Evolutionary conservation across 2,113 vertebrate species (phyloP).

Genomic region (Erpornis zantholeuca): DNA sequence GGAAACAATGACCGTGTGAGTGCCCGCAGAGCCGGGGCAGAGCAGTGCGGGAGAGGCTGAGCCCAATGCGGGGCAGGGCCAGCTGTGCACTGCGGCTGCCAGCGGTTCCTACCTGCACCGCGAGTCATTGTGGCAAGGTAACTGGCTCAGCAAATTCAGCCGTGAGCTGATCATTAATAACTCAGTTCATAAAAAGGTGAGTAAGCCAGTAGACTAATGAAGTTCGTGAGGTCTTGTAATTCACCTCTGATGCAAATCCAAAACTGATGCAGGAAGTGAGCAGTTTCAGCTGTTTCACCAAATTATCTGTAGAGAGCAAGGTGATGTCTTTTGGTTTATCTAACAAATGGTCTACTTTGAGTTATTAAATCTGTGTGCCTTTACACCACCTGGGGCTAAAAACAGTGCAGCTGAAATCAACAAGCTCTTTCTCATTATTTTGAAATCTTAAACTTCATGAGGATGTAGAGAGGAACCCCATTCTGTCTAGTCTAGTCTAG

Average conservation of each 20-base stretch:
- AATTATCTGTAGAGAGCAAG: background rate
- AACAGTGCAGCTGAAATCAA: background rate
- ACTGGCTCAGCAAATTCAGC: background rate
- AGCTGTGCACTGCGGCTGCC: background rate
- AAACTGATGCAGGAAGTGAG: background rate
- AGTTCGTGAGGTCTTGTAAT: background rate
- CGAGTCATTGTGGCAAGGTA: background rate
- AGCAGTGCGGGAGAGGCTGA: background rate
- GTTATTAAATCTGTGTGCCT: background rate
- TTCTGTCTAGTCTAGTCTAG: background rate
- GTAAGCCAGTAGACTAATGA: background rate
- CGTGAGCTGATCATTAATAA: background rate
- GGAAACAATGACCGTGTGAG: background rate
- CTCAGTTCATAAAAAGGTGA: background rate
- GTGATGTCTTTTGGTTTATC: background rate
- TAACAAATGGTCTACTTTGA: background rate
- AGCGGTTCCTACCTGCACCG: background rate
- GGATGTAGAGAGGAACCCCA: background rate
- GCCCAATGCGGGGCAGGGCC: background rate
- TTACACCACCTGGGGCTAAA: background rate
- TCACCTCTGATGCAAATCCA: background rate
- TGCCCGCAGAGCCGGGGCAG: background rate
- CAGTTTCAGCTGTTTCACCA: background rate
- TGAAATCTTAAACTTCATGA: background rate
- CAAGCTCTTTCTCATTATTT: background rate